Conservation (phyloP, 2,113 vertebrate species). For the Grammomys surdaster region DNA sequence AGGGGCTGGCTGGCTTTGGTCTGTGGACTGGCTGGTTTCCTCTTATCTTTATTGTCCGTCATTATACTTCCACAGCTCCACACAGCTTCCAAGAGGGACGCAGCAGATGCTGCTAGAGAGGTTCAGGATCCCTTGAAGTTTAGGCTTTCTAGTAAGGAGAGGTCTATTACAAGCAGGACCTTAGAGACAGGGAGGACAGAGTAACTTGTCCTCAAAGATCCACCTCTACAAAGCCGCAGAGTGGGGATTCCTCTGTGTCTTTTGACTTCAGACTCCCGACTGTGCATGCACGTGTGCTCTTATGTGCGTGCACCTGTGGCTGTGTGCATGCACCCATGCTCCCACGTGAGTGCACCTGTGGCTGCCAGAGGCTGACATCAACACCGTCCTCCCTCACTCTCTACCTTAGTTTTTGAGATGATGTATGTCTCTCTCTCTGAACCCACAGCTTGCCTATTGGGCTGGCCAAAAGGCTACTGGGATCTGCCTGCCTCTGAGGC, state of each 20-base stretch:
- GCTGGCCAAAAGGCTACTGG: not conserved
- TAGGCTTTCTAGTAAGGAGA: not conserved
- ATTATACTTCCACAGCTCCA: not conserved
- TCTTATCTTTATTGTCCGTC: not conserved
- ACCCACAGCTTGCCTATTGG: not conserved
- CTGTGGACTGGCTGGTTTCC: fast-evolving
- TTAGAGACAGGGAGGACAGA: not conserved
- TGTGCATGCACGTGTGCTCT: too few species aligned
- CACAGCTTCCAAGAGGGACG: not conserved
- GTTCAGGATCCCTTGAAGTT: not conserved
- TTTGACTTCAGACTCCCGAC: not conserved
- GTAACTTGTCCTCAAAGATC: not conserved
- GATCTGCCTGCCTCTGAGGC: not conserved
- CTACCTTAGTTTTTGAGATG: not conserved
- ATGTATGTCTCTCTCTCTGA: not conserved
- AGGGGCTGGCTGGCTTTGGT: not conserved
- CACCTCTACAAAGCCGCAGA: not conserved
- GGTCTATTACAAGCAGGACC: not conserved
- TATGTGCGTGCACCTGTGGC: fast-evolving
- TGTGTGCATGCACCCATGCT: not conserved
- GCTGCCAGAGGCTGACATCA: not conserved
- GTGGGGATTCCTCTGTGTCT: not conserved
- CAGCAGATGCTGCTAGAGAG: not conserved
- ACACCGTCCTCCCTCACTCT: too few species aligned
- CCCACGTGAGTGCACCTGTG: fast-evolving